Evolutionary conservation across 2,113 vertebrate species (phyloP).

Genomic region (Spea bombifrons): DNA sequence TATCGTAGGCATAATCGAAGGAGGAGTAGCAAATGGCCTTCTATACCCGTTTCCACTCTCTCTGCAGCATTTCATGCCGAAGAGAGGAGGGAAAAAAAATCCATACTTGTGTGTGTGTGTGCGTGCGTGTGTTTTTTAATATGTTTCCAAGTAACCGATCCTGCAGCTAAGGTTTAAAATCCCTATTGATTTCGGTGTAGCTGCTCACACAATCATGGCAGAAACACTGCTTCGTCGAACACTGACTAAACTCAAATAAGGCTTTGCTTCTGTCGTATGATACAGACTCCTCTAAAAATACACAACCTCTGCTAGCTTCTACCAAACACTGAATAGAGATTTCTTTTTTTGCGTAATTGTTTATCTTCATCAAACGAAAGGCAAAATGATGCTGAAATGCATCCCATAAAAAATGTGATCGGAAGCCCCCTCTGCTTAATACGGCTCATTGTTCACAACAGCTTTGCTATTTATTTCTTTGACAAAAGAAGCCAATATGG

Average conservation of each 20-base stretch:
- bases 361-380: not conserved
- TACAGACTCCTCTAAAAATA: not conserved
- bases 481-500: not conserved
- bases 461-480: not conserved
- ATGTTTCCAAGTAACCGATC: not conserved
- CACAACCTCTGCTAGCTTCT: too few relatives aligned
- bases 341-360: not conserved
- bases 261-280: not conserved
- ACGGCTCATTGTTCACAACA: not conserved
- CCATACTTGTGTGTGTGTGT: too few relatives aligned
- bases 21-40: too few relatives aligned
- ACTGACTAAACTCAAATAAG: not conserved
- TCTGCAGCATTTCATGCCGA: too few relatives aligned
- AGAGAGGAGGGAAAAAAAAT: too few relatives aligned
- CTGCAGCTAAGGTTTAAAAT: not conserved
- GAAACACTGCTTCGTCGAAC: conserved; percentile 2
- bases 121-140: too few relatives aligned
- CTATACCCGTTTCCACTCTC: too few relatives aligned
- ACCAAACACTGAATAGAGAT: too few relatives aligned
- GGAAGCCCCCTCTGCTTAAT: not conserved
- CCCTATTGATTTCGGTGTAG: not conserved
- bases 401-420: not conserved
- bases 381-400: not conserved
- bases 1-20: too few relatives aligned
- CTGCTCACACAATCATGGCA: not conserved